Percentiles rank a stretch among this genome's conserved stretches.
These are phyloP conservation scores for Neomonachus schauinslandi DNA, from an alignment of 2,113 vertebrate species.

Conservation along the genomic window DNA sequence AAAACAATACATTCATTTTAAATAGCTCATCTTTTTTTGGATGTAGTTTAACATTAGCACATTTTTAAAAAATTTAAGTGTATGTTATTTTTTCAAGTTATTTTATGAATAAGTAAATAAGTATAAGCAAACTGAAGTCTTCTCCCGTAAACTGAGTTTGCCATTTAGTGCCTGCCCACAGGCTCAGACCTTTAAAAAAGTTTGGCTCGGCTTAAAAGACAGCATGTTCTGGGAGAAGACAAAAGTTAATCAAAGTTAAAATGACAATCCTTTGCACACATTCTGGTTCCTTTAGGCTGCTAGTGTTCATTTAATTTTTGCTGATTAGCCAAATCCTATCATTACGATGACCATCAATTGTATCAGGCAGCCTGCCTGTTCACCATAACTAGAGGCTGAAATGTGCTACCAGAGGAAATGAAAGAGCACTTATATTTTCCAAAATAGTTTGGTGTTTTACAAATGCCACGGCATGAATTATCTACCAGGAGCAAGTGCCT, in stretches of 20 bases:
- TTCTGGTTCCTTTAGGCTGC: conserved; percentile 21
- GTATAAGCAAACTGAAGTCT: background rate
- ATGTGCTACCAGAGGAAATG: background rate
- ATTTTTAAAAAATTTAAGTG: background rate
- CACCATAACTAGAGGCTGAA: background rate
- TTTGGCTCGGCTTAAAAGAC: conserved; percentile 36
- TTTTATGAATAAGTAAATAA: conserved; percentile 30
- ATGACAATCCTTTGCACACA: background rate
- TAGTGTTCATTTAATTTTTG: conserved; percentile 48
- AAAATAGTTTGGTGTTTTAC: background rate
- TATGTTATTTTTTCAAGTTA: background rate
- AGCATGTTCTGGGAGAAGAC: background rate
- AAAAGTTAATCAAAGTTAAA: conserved; percentile 65
- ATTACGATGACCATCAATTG: background rate
- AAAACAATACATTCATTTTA: conserved; percentile 42
- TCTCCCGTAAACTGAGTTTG: background rate
- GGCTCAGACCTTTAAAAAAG: background rate
- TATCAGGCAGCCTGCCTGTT: background rate
- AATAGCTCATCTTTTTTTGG: background rate
- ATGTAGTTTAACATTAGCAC: background rate
- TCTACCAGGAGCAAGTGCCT: background rate
- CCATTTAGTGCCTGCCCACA: background rate
- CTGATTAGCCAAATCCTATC: background rate
- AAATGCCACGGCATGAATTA: background rate
- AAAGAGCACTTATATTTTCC: background rate